Evolutionary conservation across 2,113 vertebrate genomes (phyloP), one percentile per base, ranked within the genome.

Genomic region (Myotis yumanensis): DNA sequence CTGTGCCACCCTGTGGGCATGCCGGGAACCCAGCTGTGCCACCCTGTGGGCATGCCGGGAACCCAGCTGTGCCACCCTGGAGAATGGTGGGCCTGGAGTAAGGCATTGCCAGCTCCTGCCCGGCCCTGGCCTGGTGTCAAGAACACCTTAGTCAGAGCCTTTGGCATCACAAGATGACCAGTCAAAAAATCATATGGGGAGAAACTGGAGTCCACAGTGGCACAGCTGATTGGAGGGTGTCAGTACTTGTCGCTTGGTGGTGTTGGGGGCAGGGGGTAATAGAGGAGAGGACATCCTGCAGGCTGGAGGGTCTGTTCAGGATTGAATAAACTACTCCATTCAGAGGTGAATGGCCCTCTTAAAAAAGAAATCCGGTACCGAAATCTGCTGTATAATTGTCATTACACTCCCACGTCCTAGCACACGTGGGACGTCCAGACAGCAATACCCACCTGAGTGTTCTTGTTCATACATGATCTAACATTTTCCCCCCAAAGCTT

Each of bases 301-400:
- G n/a, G 69, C 52, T 40, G 35, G 43, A 72, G 66, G 40, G n/a
- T 8, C 2, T 10, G 35, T 40, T 48, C 30, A 25, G 69, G 37
- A 48, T 8, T 17, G 32, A 48, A 66, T 23, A 32, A n/a, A 40
- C 7, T 43, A 16, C 43, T 37, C 18, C 4, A 2, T 77, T 82
- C 43, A 2, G 46, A 23, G 46, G n/a, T 12, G 18, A 25, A 3
- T n/a, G 2, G 16, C 15, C 18, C 7, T 62, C 25, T 43, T 28
- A 62, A 7, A 62, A 46, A 51, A 35, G 72, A 51, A 32, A 17
- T 16, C 25, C 1, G 1, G 46, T 12, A 16, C 46, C 43, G 28
- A 30, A 9, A 0, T 5, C 18, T 0, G 11, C 25, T 8, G 1
- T 28, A 40, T 25, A 0, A 11, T 7, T 0, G 0, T 32, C 46